Evolutionary conservation across 2,113 vertebrate genomes (phyloP).

Genomic region (Corvus hawaiiensis): DNA sequence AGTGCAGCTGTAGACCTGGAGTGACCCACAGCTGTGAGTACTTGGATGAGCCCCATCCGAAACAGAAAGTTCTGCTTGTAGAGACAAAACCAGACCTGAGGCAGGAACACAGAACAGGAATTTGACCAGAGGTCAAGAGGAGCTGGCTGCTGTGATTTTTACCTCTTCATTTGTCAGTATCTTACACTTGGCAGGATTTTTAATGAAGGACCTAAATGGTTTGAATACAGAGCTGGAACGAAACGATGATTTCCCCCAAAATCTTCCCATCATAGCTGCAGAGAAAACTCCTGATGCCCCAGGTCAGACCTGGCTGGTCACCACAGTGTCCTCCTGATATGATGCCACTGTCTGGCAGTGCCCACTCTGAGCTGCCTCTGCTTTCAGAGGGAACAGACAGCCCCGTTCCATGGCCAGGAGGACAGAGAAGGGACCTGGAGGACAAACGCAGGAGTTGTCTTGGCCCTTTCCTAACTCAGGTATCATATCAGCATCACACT

Average conservation of each 20-base stretch:
- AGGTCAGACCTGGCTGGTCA: not conserved
- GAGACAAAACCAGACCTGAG: not conserved
- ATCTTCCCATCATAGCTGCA: not conserved
- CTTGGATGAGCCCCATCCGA: not conserved
- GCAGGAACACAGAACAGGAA: not conserved
- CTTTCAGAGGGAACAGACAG: not conserved
- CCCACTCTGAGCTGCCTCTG: not conserved
- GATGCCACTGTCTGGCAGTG: not conserved
- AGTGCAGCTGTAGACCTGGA: not conserved
- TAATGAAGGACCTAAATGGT: not conserved
- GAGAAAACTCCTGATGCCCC: not conserved
- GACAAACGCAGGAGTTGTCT: fast-evolving
- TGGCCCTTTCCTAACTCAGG: not conserved
- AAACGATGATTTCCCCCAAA: not conserved
- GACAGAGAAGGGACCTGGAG: not conserved
- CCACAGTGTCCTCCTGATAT: not conserved
- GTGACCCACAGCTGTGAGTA: not conserved
- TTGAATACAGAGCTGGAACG: not conserved
- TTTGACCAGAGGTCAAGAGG: not conserved
- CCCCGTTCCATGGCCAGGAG: fast-evolving
- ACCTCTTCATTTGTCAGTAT: not conserved
- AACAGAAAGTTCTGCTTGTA: not conserved
- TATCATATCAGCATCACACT: not conserved
- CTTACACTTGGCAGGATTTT: not conserved
- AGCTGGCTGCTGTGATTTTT: not conserved